phyloP scores from a whole-genome alignment of 2,797 vertebrate species.

The Threskiornis aethiopicus region DNA sequence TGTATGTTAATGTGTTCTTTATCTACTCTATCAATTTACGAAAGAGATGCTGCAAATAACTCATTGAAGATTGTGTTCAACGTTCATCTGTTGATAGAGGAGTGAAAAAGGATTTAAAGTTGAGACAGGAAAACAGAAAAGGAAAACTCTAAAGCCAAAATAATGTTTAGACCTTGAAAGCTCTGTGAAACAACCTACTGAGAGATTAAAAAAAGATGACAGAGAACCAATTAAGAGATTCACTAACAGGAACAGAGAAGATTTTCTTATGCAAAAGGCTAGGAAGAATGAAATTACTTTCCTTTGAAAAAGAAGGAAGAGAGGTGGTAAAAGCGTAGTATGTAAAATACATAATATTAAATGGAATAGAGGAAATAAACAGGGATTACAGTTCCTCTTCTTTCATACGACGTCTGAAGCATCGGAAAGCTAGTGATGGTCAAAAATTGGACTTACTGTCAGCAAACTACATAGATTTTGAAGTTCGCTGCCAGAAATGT shows the following conservation, averaged over 20 bases:
- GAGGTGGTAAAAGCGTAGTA: neutral
- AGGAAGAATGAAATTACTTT: neutral
- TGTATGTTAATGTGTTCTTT: neutral
- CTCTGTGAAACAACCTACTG: neutral
- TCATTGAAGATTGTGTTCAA: neutral
- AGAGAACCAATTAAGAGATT: neutral
- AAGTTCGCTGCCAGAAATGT: neutral
- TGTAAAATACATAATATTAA: neutral
- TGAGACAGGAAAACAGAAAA: neutral
- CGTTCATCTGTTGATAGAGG: neutral
- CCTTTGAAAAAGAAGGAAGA: neutral
- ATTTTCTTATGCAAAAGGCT: neutral
- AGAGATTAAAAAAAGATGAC: neutral
- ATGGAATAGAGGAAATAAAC: neutral
- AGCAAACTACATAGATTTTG: neutral
- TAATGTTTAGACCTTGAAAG: neutral
- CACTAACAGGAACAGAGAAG: neutral
- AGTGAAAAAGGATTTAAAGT: neutral
- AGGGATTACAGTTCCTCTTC: rapidly evolving
- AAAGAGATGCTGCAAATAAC: neutral
- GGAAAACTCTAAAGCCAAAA: neutral
- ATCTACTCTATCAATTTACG: neutral
- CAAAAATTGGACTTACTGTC: neutral
- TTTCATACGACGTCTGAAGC: neutral
- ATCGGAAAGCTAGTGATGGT: neutral